Evolutionary conservation across 1,140 invertebrate species (phyloP).

Genomic region (Ostrea edulis): DNA sequence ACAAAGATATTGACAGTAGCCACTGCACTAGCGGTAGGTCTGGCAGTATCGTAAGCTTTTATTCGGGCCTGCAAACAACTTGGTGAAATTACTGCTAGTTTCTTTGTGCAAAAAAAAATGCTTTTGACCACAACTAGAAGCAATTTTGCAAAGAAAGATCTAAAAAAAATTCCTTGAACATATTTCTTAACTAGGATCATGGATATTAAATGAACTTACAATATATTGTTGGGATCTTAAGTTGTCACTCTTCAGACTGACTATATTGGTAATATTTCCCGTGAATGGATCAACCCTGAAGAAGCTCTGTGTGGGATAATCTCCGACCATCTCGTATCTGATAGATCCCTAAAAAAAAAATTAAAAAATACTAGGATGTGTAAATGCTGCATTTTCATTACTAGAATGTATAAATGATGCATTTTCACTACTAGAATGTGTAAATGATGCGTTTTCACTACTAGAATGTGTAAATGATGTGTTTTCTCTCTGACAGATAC

Average conservation of each 20-base stretch:
- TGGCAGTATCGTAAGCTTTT: conserved; percentile 91
- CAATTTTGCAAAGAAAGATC: not conserved
- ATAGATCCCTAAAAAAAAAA: conserved; percentile 59
- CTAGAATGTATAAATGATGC: too few relatives aligned
- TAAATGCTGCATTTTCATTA: not conserved
- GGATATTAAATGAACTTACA: not conserved
- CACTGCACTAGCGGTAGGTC: conserved; percentile 91
- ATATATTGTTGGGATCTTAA: conserved; percentile 40
- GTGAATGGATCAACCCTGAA: conserved; percentile 56
- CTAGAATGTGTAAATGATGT: too few relatives aligned
- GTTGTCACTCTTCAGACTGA: conserved; percentile 55
- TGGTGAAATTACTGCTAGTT: not conserved
- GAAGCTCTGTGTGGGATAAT: conserved; percentile 61
- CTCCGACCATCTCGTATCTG: conserved; percentile 62
- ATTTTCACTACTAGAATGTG: too few relatives aligned
- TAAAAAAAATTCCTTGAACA: too few relatives aligned
- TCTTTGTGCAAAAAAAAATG: not conserved
- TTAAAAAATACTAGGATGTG: not conserved
- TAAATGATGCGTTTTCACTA: too few relatives aligned
- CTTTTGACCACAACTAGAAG: not conserved
- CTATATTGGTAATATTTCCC: conserved; percentile 54
- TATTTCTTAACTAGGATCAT: not conserved
- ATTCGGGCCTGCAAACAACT: conserved; percentile 82
- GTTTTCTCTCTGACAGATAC: too few relatives aligned
- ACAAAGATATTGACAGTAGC: conserved; percentile 88